A percentile compares a stretch with the other conserved stretches of the same genome.
phyloP scores from a whole-genome alignment of 2,888 invertebrate genomes.

The Oligia latruncula region DNA sequence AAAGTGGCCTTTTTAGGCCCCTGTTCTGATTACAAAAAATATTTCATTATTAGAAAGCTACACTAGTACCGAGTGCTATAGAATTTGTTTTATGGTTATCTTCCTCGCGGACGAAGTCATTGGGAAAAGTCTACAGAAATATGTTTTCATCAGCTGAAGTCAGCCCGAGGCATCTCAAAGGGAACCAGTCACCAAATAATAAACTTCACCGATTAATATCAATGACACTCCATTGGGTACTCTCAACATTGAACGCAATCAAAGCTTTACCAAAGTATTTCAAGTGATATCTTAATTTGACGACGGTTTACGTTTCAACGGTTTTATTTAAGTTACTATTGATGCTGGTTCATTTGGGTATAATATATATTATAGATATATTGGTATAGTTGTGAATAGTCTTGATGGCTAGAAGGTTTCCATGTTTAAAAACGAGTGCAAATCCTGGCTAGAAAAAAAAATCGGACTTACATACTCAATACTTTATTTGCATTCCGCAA shows the following conservation, averaged over 20 bases:
- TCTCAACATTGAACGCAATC: conserved; percentile 53
- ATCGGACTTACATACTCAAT: too few relatives aligned
- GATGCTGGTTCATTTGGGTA: background rate
- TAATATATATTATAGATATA: background rate
- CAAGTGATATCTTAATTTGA: conserved; percentile 50
- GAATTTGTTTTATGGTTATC: background rate
- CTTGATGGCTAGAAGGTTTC: background rate
- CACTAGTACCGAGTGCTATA: background rate
- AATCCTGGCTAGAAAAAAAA: too few relatives aligned
- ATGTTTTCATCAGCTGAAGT: conserved; percentile 1
- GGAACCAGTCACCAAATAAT: conserved; percentile 7
- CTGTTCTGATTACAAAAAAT: background rate
- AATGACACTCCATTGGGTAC: conserved; percentile 29
- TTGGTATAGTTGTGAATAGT: background rate
- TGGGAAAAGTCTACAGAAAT: background rate
- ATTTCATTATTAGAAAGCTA: background rate
- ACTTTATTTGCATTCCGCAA: too few relatives aligned
- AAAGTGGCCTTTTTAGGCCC: too few relatives aligned
- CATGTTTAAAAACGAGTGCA: background rate
- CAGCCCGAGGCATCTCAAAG: conserved; percentile 13
- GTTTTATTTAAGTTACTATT: conserved; percentile 40
- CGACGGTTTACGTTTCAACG: conserved; percentile 25
- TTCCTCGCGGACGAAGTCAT: background rate
- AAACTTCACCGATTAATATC: conserved; percentile 53
- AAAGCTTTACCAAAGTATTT: conserved; percentile 51